Conservation (phyloP, 2,113 vertebrate species). For the Trichomycterus rosablanca region DNA sequence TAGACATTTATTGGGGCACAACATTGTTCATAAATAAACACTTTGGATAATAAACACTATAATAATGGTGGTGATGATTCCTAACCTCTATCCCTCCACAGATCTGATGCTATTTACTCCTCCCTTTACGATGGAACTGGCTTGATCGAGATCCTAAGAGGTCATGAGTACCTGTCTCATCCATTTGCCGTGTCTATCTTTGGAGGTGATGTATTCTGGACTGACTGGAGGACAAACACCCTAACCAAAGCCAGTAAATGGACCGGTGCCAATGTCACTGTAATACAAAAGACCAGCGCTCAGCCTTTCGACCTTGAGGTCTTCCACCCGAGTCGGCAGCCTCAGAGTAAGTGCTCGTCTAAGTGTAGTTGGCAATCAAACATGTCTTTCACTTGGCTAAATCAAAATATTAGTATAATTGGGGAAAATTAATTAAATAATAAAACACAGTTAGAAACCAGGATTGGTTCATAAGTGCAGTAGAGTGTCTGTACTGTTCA, state of each 20-base stretch:
- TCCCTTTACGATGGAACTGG: slow-evolving; percentile 78
- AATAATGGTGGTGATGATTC: no score
- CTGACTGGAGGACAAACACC: slow-evolving; percentile 85
- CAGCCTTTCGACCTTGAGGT: slow-evolving; percentile 86
- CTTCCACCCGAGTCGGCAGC: slow-evolving; percentile 82
- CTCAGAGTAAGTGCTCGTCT: slow-evolving; percentile 79
- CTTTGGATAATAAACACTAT: no score
- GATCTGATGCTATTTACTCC: slow-evolving; percentile 87
- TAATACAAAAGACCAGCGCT: slow-evolving; percentile 85
- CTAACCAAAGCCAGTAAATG: slow-evolving; percentile 85
- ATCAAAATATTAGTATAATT: no score
- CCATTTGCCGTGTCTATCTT: slow-evolving; percentile 83
- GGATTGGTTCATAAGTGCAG: no score
- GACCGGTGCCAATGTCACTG: slow-evolving; percentile 83
- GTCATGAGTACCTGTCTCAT: slow-evolving; percentile 87
- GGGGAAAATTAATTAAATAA: no score
- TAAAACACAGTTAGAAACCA: no score
- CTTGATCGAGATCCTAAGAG: slow-evolving; percentile 79
- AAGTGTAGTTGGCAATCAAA: no score
- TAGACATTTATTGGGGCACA: no score
- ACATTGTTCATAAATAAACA: no score
- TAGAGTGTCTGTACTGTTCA: no score
- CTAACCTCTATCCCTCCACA: slow-evolving; percentile 61
- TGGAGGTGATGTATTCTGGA: slow-evolving; percentile 85
- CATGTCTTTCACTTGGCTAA: no score